Percentiles rank a stretch among this genome's conserved stretches.
phyloP scores from a whole-genome alignment of 2,888 invertebrate species.

The Halictus ligatus region DNA sequence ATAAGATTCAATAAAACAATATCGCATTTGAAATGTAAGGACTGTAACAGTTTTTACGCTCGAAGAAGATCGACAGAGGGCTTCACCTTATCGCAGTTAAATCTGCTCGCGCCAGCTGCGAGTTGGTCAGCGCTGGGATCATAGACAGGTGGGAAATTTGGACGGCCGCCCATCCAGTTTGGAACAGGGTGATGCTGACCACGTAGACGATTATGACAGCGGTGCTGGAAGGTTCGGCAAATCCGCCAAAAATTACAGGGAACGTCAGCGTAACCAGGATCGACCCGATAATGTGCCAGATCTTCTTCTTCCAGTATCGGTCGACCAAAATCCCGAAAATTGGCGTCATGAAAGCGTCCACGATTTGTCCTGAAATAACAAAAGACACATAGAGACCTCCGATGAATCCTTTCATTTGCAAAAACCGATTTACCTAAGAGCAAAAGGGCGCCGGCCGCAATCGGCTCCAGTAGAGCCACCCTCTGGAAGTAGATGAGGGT shows the following conservation, averaged over 20 bases:
- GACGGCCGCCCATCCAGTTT: slow-evolving; percentile 97
- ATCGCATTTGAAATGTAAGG: neutral
- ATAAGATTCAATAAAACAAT: neutral
- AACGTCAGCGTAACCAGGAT: slow-evolving; percentile 80
- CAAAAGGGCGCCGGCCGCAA: slow-evolving; percentile 80
- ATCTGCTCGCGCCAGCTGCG: slow-evolving; percentile 89
- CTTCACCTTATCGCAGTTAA: slow-evolving; percentile 91
- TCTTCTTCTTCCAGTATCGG: slow-evolving; percentile 90
- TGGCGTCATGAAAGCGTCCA: slow-evolving; percentile 86
- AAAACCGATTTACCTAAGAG: slow-evolving; percentile 75
- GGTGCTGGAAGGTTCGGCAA: slow-evolving; percentile 59
- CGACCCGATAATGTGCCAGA: slow-evolving; percentile 93
- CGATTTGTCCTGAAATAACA: slow-evolving; percentile 77
- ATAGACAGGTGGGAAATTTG: slow-evolving; percentile 97
- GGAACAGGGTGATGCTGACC: slow-evolving; percentile 90
- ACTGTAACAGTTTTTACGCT: neutral
- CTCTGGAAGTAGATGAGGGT: slow-evolving; percentile 84
- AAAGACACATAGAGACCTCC: neutral
- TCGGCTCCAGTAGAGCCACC: slow-evolving; percentile 78
- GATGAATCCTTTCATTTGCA: neutral
- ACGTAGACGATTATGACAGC: slow-evolving; percentile 79
- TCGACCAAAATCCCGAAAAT: slow-evolving; percentile 94
- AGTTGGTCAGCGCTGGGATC: slow-evolving; percentile 92
- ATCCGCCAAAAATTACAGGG: slow-evolving; percentile 82
- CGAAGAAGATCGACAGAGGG: neutral